Conservation (phyloP, 92 coral and sea anemone genomes). For the Zoanthus gigantus region DNA sequence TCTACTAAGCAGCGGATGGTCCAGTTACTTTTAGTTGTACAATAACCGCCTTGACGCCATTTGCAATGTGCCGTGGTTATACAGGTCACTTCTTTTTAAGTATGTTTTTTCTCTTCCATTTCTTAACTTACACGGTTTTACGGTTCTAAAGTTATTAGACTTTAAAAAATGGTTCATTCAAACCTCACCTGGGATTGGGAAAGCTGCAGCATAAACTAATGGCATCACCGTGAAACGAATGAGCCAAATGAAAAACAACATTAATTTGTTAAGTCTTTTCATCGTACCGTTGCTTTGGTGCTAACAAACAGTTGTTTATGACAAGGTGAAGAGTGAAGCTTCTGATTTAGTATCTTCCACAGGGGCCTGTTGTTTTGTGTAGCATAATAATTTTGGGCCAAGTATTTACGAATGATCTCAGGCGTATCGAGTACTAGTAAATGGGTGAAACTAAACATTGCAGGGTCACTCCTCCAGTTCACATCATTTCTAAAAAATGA, state of each 20-base stretch:
- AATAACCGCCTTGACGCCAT: background rate
- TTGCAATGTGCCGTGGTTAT: background rate
- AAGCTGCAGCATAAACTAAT: background rate
- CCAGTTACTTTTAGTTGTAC: background rate
- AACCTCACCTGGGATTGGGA: background rate
- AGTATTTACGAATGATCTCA: constrained; percentile 20
- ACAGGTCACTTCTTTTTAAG: constrained; percentile 3
- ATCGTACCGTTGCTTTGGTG: background rate
- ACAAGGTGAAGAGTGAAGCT: background rate
- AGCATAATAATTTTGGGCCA: background rate
- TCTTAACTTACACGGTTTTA: background rate
- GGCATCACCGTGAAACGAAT: background rate
- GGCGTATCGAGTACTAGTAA: background rate
- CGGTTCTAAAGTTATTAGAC: background rate
- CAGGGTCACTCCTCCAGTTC: background rate
- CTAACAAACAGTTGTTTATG: background rate
- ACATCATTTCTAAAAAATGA: background rate
- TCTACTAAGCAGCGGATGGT: background rate
- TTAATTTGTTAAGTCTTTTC: background rate
- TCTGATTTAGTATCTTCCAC: background rate
- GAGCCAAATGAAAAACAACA: background rate
- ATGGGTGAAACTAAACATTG: background rate
- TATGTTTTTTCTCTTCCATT: background rate
- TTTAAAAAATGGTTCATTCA: background rate
- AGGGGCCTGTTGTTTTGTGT: background rate